Conservation (phyloP, 2,113 vertebrate genomes). For the Callionymus lyra region DNA sequence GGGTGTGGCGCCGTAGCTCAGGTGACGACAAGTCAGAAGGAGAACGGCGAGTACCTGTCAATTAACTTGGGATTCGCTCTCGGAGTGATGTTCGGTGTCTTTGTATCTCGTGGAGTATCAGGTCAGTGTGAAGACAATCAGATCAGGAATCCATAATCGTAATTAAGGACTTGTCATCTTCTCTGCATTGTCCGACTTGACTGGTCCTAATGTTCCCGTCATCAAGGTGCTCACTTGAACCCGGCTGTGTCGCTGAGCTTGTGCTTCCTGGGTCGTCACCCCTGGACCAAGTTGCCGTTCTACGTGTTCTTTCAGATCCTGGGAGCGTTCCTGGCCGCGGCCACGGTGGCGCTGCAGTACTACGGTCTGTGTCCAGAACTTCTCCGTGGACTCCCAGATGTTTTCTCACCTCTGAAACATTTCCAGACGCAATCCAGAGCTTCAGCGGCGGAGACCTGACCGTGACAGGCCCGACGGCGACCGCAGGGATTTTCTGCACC, state of each 20-base stretch:
- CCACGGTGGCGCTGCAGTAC: slow-evolving; percentile 63
- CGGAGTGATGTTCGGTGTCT: slow-evolving; percentile 66
- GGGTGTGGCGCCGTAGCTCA: slow-evolving; percentile 69
- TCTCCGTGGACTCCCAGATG: no score
- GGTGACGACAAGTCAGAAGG: slow-evolving; percentile 59
- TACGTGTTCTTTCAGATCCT: slow-evolving; percentile 61
- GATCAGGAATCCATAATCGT: no score
- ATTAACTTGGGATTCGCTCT: slow-evolving; percentile 68
- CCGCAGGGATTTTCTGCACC: slow-evolving; percentile 73
- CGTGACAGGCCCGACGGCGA: slow-evolving; percentile 59
- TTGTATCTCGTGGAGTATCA: slow-evolving; percentile 69
- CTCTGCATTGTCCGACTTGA: no score
- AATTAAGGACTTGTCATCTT: no score
- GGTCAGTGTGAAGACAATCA: slow-evolving; percentile 41
- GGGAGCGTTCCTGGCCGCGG: slow-evolving; percentile 66
- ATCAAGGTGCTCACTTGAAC: slow-evolving; percentile 79
- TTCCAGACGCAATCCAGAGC: slow-evolving; percentile 60
- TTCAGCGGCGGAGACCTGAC: slow-evolving; percentile 60
- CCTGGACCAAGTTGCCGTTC: slow-evolving; percentile 73
- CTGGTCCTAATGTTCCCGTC: no score
- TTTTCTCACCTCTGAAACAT: background rate
- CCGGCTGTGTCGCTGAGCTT: slow-evolving; percentile 73
- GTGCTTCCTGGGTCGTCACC: slow-evolving; percentile 64
- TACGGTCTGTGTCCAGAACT: slow-evolving; percentile 56
- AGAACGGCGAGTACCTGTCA: slow-evolving; percentile 68